Percentiles rank a stretch among this genome's conserved stretches.
phyloP scores from a whole-genome alignment of 92 coral and sea anemone genomes.

The Actinernus sp. region DNA sequence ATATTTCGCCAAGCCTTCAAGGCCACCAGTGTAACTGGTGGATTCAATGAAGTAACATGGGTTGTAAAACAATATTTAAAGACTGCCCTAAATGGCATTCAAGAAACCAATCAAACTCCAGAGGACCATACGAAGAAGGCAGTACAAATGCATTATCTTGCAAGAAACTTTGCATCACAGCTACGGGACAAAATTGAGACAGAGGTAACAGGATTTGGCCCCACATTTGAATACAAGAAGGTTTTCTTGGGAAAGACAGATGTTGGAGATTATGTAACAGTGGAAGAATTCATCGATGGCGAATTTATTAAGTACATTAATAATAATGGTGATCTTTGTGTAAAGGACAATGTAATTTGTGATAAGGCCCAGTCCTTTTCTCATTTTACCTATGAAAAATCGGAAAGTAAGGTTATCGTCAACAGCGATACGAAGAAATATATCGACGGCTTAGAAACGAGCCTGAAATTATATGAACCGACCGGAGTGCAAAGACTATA shows the following conservation, averaged over 20 bases:
- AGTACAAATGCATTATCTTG: slow-evolving; percentile 61
- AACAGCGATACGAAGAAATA: too few relatives aligned
- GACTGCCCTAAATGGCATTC: slow-evolving; percentile 19
- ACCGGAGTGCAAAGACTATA: too few relatives aligned
- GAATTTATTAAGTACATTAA: slow-evolving; percentile 57
- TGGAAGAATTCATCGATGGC: slow-evolving; percentile 68
- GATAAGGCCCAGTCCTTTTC: too few relatives aligned
- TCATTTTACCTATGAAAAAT: too few relatives aligned
- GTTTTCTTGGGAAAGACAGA: slow-evolving; percentile 68
- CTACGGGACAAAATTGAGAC: slow-evolving; percentile 39
- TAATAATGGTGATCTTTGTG: slow-evolving; percentile 58
- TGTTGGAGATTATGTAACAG: slow-evolving; percentile 56
- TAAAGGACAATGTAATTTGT: too few relatives aligned
- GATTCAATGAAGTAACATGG: slow-evolving; percentile 51
- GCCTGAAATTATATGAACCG: too few relatives aligned
- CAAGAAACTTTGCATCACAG: slow-evolving; percentile 68
- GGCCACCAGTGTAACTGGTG: slow-evolving; percentile 23
- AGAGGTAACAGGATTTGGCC: slow-evolving; percentile 51
- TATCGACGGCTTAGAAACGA: too few relatives aligned
- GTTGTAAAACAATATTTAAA: slow-evolving; percentile 44
- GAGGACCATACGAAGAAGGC: slow-evolving; percentile 61
- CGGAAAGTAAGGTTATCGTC: slow-evolving; percentile 28
- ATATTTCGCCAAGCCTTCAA: slow-evolving; percentile 36
- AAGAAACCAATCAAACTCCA: slow-evolving; percentile 21
- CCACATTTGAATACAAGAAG: slow-evolving; percentile 63